phyloP scores from a whole-genome alignment of 2,113 vertebrate genomes.

The Takifugu flavidus region DNA sequence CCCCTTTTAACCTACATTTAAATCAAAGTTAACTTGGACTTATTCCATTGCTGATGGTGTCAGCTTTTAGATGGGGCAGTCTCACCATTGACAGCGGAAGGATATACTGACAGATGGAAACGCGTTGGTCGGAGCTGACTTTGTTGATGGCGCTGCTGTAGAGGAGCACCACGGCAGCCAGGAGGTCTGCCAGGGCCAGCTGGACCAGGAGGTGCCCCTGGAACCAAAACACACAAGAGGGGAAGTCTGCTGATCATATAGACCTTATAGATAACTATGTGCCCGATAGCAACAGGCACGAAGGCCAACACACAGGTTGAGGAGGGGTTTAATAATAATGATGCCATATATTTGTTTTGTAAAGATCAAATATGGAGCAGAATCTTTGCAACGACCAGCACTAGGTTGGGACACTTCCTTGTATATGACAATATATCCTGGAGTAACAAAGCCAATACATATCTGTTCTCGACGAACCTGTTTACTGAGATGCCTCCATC shows the following conservation, averaged over 20 bases:
- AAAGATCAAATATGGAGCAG: neutral
- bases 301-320: neutral
- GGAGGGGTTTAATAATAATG: neutral
- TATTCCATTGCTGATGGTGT: too few species aligned
- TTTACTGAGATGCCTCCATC: conserved; percentile 58
- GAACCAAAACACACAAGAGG: conserved; percentile 6
- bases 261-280: neutral
- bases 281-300: neutral
- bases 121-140: neutral
- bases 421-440: too few species aligned
- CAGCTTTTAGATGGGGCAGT: too few species aligned
- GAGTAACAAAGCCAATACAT: too few species aligned
- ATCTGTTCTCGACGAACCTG: conserved; percentile 60
- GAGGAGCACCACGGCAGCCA: conserved; percentile 69
- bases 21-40: too few species aligned
- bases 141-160: conserved; percentile 55
- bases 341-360: neutral
- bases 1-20: too few species aligned
- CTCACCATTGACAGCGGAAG: conserved; percentile 61
- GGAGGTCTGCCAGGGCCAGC: conserved; percentile 76
- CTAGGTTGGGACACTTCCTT: neutral
- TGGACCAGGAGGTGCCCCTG: conserved; percentile 74
- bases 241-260: neutral
- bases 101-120: conserved; percentile 55
- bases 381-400: too few species aligned